Base-by-base conservation (phyloP, 2,888 invertebrate genomes). In the Cheiracanthium punctorium region DNA sequence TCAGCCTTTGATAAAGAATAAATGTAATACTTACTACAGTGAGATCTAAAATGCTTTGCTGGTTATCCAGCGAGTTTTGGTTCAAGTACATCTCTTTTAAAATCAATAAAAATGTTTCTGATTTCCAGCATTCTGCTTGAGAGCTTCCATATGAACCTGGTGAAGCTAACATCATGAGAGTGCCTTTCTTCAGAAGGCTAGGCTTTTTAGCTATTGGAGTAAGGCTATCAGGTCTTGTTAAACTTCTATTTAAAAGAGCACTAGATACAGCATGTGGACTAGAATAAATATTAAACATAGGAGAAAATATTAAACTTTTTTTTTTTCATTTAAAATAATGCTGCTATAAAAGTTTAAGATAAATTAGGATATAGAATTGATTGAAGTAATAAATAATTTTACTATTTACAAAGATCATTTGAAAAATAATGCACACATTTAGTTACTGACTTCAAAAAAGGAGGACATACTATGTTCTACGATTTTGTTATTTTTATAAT, bases 11-110 rank as follows among this genome's bases (percentile, higher is more conserved):
- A n/a, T n/a, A n/a, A n/a, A n/a, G n/a, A n/a, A n/a, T n/a, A 37
- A 37, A 37, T 37, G 4, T 7, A 37, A 37, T 30, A 76, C 33
- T 74, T 71, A 85, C 82, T 17, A 75, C 32, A 20, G 70, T 76
- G 2, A 84, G 58, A 41, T 58, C 65, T n/a, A 65, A 52, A 12
- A 70, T 52, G 24, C 33, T 70, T 48, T 80, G 77, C 0, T 70
- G 69, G 1, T 37, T 24, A 14, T 88, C 87, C 17, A 79, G 20
- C 7, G 72, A 65, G 48, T 81, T 84, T 52, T 92, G 93, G 91
- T 94, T 94, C 91, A 97, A 92, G 96, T 96, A 97, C 90, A 96
- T 94, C 91, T 97, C 97, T 72, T 95, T 93, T 89, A 96, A 95
- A 67, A 96, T 94, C 91, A 96, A 95, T 58, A 96, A 92, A 8